phyloP scores from a whole-genome alignment of 2,797 vertebrate species.

The Geotrypetes seraphini region DNA sequence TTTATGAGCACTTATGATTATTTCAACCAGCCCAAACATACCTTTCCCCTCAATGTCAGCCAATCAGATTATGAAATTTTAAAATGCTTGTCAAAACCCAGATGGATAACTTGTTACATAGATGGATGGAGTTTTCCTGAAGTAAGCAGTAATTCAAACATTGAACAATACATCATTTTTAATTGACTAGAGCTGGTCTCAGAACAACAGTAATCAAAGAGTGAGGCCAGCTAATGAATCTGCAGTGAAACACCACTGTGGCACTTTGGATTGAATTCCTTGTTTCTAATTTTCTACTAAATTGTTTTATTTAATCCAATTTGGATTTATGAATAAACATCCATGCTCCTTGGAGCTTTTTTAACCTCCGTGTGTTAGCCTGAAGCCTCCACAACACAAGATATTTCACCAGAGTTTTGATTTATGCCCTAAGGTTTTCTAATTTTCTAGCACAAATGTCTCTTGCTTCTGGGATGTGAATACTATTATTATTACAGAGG shows the following conservation, averaged over 20 bases:
- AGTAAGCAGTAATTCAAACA: slow-evolving; percentile 39
- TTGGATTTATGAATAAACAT: slow-evolving; percentile 43
- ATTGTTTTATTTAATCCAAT: slow-evolving; percentile 40
- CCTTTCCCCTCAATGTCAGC: slow-evolving; percentile 31
- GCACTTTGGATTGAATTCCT: slow-evolving; percentile 31
- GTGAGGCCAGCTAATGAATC: slow-evolving; percentile 50
- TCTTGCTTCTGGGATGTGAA: slow-evolving; percentile 18
- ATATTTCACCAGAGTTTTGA: slow-evolving; percentile 17
- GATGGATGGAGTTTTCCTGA: slow-evolving; percentile 57
- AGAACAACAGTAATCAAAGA: slow-evolving; percentile 51
- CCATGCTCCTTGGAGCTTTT: slow-evolving; percentile 27
- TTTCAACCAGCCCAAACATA: slow-evolving; percentile 34
- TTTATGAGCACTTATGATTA: slow-evolving; percentile 41
- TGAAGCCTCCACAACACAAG: slow-evolving; percentile 9
- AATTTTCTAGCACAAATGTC: slow-evolving; percentile 22
- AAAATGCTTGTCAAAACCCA: slow-evolving; percentile 43
- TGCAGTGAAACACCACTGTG: slow-evolving; percentile 22
- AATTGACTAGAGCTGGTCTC: slow-evolving; percentile 60
- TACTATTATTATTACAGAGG: slow-evolving; percentile 18
- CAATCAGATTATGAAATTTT: slow-evolving; percentile 35
- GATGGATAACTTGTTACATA: slow-evolving; percentile 51
- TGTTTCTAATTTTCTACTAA: slow-evolving; percentile 42
- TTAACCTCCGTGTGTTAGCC: slow-evolving; percentile 17
- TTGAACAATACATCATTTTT: slow-evolving; percentile 71
- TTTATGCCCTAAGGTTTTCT: slow-evolving; percentile 27